Evolutionary conservation across 2,888 invertebrate species (phyloP), one percentile per base, ranked within the genome.

Genomic region (Ischnura elegans): DNA sequence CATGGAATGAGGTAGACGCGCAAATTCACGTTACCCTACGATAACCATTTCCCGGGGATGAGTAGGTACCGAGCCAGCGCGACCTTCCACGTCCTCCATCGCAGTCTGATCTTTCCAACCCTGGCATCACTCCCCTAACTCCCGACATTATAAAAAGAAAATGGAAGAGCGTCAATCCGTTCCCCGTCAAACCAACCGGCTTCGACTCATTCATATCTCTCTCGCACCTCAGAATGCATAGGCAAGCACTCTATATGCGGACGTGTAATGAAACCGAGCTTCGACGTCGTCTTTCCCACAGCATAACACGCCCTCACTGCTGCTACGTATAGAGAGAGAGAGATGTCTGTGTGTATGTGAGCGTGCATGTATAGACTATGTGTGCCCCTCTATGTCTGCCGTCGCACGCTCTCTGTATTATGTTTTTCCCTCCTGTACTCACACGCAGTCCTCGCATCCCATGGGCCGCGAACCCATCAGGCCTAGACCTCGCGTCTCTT

Each of bases 231-330:
- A n/a, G 36, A 76, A 76, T 76, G 76, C 76, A 76, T 76, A 76
- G 76, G 76, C 36, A 76, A 76, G 76, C 76, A 76, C 76, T 76
- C 76, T 76, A 36, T 36, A 76, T 76, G 76, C 76, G 76, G 76
- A 76, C 76, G 36, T 76, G 76, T 36, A 76, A 76, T 76, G 76
- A 76, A 76, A 36, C 76, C 76, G 76, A 25, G 76, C 29, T 13
- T 36, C 51, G 51, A 8, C 76, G 16, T 76, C 76, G 29, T 76
- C 76, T 76, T 61, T 36, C n/a, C 76, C 76, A 36, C 76, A 36
- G 36, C 36, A 10, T 36, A 13, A 36, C 36, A n/a, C n/a, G n/a
- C n/a, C n/a, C n/a, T n/a, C n/a, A n/a, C n/a, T n/a, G 76, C 76
- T 76, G 76, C 76, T 76, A 36, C 36, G 76, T 21, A 76, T 29